These are phyloP conservation scores for Silurus aristotelis DNA, from an alignment of 2,797 vertebrate species.

Conservation along the genomic window DNA sequence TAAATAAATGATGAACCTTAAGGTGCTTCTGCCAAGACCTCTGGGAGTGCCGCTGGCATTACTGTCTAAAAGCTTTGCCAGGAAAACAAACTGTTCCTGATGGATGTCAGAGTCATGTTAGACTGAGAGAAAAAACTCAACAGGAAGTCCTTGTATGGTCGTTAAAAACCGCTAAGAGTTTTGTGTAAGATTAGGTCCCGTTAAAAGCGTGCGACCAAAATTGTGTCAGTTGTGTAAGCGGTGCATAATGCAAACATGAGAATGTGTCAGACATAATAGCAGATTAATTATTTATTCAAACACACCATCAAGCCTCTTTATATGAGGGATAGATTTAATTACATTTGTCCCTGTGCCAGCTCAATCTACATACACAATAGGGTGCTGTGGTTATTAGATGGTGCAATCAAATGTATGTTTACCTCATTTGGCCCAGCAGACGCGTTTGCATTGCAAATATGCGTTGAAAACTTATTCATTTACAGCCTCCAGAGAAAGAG, in stretches of 20 bases:
- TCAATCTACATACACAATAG: conserved; percentile 24
- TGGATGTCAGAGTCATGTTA: conserved; percentile 1
- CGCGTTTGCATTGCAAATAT: conserved; percentile 9
- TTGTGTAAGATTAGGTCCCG: background rate
- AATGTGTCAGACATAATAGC: conserved; percentile 13
- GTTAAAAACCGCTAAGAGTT: background rate
- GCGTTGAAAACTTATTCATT: conserved; percentile 3
- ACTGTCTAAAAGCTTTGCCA: conserved; percentile 4
- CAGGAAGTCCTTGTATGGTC: background rate
- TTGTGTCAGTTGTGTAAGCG: background rate
- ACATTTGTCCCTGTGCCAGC: conserved; percentile 23
- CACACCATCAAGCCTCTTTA: conserved; percentile 21
- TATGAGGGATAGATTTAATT: conserved; percentile 39
- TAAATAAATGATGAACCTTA: conserved; percentile 34
- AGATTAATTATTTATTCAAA: conserved; percentile 38
- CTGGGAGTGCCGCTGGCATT: background rate
- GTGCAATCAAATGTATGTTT: conserved; percentile 40
- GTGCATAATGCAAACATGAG: conserved; percentile 2
- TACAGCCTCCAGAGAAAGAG: background rate
- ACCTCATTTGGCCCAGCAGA: conserved; percentile 25
- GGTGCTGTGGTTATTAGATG: conserved; percentile 27
- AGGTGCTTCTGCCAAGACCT: conserved; percentile 20
- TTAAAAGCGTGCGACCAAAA: background rate
- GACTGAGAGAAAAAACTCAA: background rate
- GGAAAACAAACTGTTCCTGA: conserved; percentile 3